Evolutionary conservation across 2,797 vertebrate genomes (phyloP), one percentile per base, ranked within the genome.

Genomic region (Fringilla coelebs): DNA sequence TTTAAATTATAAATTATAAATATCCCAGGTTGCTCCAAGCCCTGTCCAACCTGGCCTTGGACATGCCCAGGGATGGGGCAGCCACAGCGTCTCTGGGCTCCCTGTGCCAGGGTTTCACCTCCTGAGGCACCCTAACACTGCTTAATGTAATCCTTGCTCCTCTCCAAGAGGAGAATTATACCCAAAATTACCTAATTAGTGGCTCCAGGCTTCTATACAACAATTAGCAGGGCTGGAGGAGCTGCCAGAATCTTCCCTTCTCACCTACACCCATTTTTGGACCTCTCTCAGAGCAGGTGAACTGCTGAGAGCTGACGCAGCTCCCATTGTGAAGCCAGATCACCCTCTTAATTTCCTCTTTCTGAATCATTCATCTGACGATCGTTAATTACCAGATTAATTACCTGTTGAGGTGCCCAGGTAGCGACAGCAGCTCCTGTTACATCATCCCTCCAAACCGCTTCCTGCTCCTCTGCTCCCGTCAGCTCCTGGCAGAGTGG

Each of bases 381-480:
- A 6, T 10, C 13, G 36, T 22, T 71, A 78, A 86, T 78, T 71
- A 26, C 11, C 21, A 4, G 21, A 17, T 78, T 92, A 91, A 95
- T 96, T 77, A 78, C 46, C 48, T 28, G 25, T 21, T 20, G 41
- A 80, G 41, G 68, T 40, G 51, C 8, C 16, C 68, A 63, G 31
- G 62, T 45, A 70, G 17, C 8, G 52, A 46, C 41, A 85, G 24
- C 29, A 38, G 18, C 40, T 81, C 58, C 54, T 65, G 7, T 49
- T 26, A 17, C 93, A 58, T 81, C 88, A 75, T 58, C 49, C 36
- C 67, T 66, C 67, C 32, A 20, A 49, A 46, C 8, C 0, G 1
- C 24, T 95, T 91, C 93, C 86, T 80, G 20, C 43, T 89, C 63
- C 54, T 75, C 65, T 72, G 36, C 74, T 92, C 40, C 45, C 11